Evolutionary conservation across 1,140 invertebrate genomes (phyloP), one percentile per base, ranked within the genome.

Genomic region (Trypoxylus dichotomus): DNA sequence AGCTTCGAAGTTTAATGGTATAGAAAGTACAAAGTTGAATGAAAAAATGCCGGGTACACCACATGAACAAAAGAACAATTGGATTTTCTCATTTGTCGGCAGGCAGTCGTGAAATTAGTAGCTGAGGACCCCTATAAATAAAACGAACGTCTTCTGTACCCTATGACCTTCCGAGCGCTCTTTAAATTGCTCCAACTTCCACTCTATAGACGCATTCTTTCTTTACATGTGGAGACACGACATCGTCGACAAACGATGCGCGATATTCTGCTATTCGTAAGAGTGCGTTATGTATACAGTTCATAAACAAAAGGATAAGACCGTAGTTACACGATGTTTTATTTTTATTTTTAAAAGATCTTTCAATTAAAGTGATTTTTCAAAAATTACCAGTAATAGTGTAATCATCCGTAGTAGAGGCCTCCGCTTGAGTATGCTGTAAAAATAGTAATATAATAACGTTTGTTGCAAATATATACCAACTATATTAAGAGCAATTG

Each of bases 11-110:
- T 24, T 27, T 27, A 68, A 25, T 25, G 11, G 24, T 8, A 13
- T 13, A 68, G 60, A 68, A 15, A 27, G 7, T 13, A n/a, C 21
- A 29, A 68, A 29, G 25, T 25, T 27, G 21, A 68, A 1, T 27
- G 27, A 29, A 29, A 25, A 68, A 68, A 24, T 68, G 21, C 47
- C 13, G 47, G 47, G 15, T 27, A 68, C 27, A 29, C 7, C 25
- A 68, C 13, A 29, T 24, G 60, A 68, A 68, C 60, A 68, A 68
- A 68, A 68, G 25, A 68, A 68, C 60, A 68, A 68, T 68, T 24
- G 27, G 11, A 68, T 68, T 29, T 10, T 68, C 60, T 68, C 60
- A 68, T 68, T 68, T 68, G 60, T 68, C 15, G 60, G 60, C 60
- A 68, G 27, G 60, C 24, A 68, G 27, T 27, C 60, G 60, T 68